Base-by-base conservation (phyloP, 2,113 vertebrate species). In the Chaetorhynchus papuensis region DNA sequence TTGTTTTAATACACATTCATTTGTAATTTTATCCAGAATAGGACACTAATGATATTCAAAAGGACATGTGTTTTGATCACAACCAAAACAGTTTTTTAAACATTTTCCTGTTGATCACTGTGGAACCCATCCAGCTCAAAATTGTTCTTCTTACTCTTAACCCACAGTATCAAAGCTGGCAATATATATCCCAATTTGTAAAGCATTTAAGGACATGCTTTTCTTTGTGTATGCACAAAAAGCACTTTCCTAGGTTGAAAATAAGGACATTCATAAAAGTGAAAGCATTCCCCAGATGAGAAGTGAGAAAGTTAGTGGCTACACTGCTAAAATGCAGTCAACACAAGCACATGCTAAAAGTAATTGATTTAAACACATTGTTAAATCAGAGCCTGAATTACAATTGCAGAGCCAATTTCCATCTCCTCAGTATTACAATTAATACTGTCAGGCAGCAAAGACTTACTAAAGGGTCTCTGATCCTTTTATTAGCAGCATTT, bases 401-500 rank as follows among this genome's bases (percentile, higher is more conserved):
- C 54, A 88, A 83, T 53, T 83, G 57, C 59, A 63, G 47, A 76
- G 59, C 52, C 42, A 66, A 65, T 77, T 57, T 92, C 54, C 64
- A 53, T 77, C 68, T 83, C 44, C 35, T 81, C 75, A 56, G 4
- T 57, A 57, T 44, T 64, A 39, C 70, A 56, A 79, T 94, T 95
- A 70, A 77, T 74, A 59, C 35, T 83, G 71, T 70, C 79, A 96
- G 54, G 27, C 83, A 81, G 71, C 76, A 92, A 77, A 50, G 37
- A 65, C 83, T 80, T 76, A 44, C 79, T 72, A 69, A 50, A 69
- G 37, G 71, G 31, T 42, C 53, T 86, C 45, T 80, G 83, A 92
- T 90, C 83, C 83, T 76, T 81, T 89, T 81, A 81, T 83, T 90
- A 92, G 71, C 59, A 74, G 45, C 59, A 61, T 72, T 94, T 92